Evolutionary conservation across 2,797 vertebrate species (phyloP), one percentile per base, ranked within the genome.

Genomic region (Hyperoplus immaculatus): DNA sequence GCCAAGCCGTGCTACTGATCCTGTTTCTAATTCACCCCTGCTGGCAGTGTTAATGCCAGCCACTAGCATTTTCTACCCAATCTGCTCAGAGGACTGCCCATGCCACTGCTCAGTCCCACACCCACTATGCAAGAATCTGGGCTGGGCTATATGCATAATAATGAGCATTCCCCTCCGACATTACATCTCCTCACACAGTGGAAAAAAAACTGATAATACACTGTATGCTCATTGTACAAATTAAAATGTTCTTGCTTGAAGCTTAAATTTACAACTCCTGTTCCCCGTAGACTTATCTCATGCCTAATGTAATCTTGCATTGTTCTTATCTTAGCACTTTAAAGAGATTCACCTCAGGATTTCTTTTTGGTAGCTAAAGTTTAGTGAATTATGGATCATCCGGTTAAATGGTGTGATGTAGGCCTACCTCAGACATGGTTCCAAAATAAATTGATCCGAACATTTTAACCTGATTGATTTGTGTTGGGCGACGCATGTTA

Each of bases 21-120:
- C 88, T 88, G 87, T 93, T 92, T 94, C 91, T 93, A 94, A 95
- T 93, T 93, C 93, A 87, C 88, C 94, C 93, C 93, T 94, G 87
- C 91, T 91, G 92, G 90, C 88, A 88, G 79, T 61, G 74, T 89
- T 90, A 88, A 92, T 93, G 91, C 90, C 88, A 93, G 90, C 86
- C 90, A 78, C 90, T 80, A 90, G 85, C 87, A 89, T 92, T 90
- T 92, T 90, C 87, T 88, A 86, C 88, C 90, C 93, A 94, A 93
- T 95, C 93, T 94, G 93, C 89, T 93, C 89, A 78, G 88, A 89
- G 92, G 87, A 84, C 82, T 73, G 83, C 80, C 75, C 74, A 73
- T 29, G 79, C 88, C 80, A 29, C 87, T 62, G 47, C 61, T 81
- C 72, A 80, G 75, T 77, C 87, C 84, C 39, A 63, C 81, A 82